Conservation (phyloP, 2,113 vertebrate species). For the Cavia aperea region DNA sequence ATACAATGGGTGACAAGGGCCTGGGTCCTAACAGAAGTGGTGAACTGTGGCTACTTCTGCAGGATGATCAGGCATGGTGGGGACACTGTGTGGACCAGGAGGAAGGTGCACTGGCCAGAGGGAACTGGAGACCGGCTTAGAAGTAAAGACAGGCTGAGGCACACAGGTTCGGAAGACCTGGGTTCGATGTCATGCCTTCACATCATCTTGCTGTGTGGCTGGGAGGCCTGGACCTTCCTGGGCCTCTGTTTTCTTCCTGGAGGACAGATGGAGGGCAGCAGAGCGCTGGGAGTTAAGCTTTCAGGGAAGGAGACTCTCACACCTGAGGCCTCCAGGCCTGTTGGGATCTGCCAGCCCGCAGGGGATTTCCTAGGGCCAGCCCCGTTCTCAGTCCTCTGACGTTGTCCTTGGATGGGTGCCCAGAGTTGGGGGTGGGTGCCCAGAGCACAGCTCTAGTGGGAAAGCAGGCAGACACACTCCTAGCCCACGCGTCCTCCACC, state of each 20-base stretch:
- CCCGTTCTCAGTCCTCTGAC: slow-evolving; percentile 61
- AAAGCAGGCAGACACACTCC: slow-evolving; percentile 32
- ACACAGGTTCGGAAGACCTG: background rate
- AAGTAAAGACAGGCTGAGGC: background rate
- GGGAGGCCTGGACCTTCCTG: background rate
- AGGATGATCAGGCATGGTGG: too few relatives aligned
- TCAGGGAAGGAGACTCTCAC: background rate
- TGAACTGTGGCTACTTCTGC: background rate
- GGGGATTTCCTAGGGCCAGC: slow-evolving; percentile 70
- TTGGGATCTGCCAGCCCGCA: slow-evolving; percentile 63
- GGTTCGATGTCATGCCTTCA: background rate
- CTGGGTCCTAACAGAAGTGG: background rate
- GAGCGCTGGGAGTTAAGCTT: background rate
- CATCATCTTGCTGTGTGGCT: background rate
- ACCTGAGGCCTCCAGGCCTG: slow-evolving; percentile 63
- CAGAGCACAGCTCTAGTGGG: slow-evolving; percentile 35
- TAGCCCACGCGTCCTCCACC: background rate
- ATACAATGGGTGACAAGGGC: background rate
- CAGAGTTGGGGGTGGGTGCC: slow-evolving; percentile 49
- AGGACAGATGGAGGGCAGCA: background rate
- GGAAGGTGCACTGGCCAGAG: background rate
- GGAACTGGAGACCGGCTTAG: background rate
- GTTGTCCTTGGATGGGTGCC: slow-evolving; percentile 57
- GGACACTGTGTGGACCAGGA: too few relatives aligned
- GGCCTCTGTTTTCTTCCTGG: background rate